These are phyloP conservation scores for Xenopus borealis DNA, from an alignment of 2,113 vertebrate genomes.

Conservation along the genomic window DNA sequence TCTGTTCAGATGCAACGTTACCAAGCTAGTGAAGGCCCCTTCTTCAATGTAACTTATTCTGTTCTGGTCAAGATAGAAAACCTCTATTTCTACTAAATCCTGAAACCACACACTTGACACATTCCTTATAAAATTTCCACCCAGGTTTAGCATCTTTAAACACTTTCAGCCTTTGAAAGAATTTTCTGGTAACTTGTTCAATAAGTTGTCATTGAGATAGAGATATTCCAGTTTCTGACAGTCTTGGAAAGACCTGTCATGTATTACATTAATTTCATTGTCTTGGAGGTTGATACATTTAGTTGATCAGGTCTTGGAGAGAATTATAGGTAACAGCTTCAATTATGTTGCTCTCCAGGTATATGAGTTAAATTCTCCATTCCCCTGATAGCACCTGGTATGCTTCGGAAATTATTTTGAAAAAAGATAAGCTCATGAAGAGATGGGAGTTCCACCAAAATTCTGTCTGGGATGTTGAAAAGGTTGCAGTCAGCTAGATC, in stretches of 20 bases:
- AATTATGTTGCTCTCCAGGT: constrained; percentile 86
- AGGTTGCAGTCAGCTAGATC: constrained; percentile 89
- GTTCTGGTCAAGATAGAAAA: constrained; percentile 92
- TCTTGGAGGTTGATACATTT: constrained; percentile 88
- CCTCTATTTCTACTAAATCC: constrained; percentile 82
- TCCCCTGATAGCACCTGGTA: constrained; percentile 82
- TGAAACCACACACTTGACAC: constrained; percentile 85
- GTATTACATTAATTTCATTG: constrained; percentile 86
- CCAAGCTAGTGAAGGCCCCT: constrained; percentile 87
- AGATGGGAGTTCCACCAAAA: constrained; percentile 80
- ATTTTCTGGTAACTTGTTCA: constrained; percentile 70
- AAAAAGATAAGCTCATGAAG: constrained; percentile 83
- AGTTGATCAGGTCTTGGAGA: constrained; percentile 74
- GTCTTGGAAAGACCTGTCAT: constrained; percentile 82
- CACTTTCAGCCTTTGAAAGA: constrained; percentile 78
- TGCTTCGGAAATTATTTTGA: constrained; percentile 88
- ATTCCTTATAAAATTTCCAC: constrained; percentile 79
- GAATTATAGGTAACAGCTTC: constrained; percentile 93
- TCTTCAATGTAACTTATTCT: constrained; percentile 81
- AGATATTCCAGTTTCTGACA: constrained; percentile 84
- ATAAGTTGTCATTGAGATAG: constrained; percentile 88
- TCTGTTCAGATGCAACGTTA: constrained; percentile 87
- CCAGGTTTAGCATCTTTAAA: constrained; percentile 89
- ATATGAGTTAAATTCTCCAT: constrained; percentile 88
- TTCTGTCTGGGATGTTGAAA: constrained; percentile 89